Conservation (phyloP, 2,888 invertebrate species). For the Dryadula phaetusa region DNA sequence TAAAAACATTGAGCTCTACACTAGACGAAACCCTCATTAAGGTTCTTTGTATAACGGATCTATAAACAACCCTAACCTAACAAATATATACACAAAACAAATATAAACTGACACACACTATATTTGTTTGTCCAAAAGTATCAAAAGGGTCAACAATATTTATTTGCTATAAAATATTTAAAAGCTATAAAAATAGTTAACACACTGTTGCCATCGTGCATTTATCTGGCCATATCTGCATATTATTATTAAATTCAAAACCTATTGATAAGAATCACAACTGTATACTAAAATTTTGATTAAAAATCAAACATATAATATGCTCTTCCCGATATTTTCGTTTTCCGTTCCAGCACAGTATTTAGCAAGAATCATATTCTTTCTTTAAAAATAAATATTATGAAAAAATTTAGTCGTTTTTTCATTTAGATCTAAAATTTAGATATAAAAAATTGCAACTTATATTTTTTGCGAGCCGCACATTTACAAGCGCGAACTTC, state of each 20-base stretch:
- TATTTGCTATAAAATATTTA: neutral
- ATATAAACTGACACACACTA: slow-evolving; percentile 15
- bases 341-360: neutral
- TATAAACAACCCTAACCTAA: slow-evolving; percentile 27
- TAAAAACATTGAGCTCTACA: neutral
- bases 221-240: neutral
- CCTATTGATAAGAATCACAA: neutral
- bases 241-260: neutral
- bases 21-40: slow-evolving; percentile 9
- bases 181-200: neutral
- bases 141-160: slow-evolving; percentile 1
- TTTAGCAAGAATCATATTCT: no score
- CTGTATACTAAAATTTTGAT: neutral
- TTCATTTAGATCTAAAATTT: neutral
- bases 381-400: no score
- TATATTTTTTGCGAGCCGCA: neutral
- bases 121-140: slow-evolving; percentile 14
- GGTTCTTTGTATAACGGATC: slow-evolving; percentile 19
- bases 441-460: neutral
- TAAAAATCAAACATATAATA: neutral
- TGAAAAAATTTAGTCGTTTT: neutral
- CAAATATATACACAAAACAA: slow-evolving; percentile 13
- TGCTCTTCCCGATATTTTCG: neutral
- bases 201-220: no score
- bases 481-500: neutral